Base-by-base conservation (phyloP, 1,140 invertebrate species). In the Brachionus asplanchnoidis region DNA sequence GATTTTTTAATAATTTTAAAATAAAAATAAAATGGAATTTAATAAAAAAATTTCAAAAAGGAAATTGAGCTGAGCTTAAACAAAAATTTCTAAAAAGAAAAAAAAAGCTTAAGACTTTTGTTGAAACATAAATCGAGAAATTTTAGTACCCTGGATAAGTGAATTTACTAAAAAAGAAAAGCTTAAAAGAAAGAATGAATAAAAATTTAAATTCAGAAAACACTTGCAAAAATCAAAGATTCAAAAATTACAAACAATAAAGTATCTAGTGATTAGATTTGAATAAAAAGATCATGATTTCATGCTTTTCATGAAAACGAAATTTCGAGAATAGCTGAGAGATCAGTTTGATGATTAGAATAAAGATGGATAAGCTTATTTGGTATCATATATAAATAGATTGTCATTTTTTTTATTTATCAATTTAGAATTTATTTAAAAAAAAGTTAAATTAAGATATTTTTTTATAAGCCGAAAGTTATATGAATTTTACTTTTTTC, bases 261-360 rank as follows among this genome's bases (percentile, higher is more conserved):
- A 17, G 53, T 20, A 60, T 60, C 53, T 20, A 60, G 53, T 60
- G 53, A 60, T 26, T n/a, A 32, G 9, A 68, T 3, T 32, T 32
- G 32, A 68, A 32, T 32, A 36, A 28, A 68, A 68, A 40, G 11
- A 32, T 68, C 66, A 68, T 68, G 66, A 68, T 32, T 68, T 68
- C 66, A 68, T 68, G 66, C 9, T 32, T 32, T 68, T 32, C 66
- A 68, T 68, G 66, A 32, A 68, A 68, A 68, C 53, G 53, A 68
- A 68, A 32, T n/a, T 32, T 68, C 32, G 66, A 68, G 32, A 68
- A 32, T 3, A 28, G 66, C 28, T 14, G 2, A 40, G 4, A 68
- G 32, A 68, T 32, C 26, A 17, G n/a, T 28, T n/a, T 8, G 23
- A 68, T 28, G 17, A 32, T 36, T 32, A 68, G 3, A 28, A 68